phyloP scores from a whole-genome alignment of 2,888 invertebrate genomes.

The Lasioglossum villosulum region DNA sequence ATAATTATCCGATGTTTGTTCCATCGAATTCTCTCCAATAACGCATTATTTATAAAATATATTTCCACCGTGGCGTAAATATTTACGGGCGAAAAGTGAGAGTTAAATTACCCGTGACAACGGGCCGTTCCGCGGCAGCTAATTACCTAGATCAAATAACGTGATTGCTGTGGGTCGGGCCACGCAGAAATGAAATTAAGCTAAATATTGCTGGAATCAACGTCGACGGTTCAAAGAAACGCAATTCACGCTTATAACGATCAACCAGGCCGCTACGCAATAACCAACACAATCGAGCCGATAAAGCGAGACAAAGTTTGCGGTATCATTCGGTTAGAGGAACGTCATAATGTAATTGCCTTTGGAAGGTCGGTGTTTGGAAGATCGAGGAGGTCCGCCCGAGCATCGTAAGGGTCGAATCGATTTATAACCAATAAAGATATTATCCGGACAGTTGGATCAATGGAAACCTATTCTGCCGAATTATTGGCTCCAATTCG shows the following conservation, averaged over 20 bases:
- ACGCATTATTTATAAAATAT: neutral
- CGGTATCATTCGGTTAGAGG: neutral
- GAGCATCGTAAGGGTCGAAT: neutral
- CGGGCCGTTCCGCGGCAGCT: neutral
- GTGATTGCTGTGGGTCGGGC: neutral
- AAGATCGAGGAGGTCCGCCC: neutral
- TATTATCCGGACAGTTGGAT: slow-evolving; percentile 34
- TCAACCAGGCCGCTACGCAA: neutral
- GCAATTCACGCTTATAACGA: neutral
- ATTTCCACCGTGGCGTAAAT: neutral
- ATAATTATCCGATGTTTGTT: neutral
- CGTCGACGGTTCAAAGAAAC: slow-evolving; percentile 19
- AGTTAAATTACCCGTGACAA: slow-evolving; percentile 1
- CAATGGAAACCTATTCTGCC: neutral
- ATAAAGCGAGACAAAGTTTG: slow-evolving; percentile 19
- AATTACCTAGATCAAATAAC: slow-evolving; percentile 36
- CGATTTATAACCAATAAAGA: slow-evolving; percentile 43
- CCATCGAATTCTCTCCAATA: neutral
- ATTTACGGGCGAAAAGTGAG: neutral
- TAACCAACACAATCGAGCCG: slow-evolving; percentile 1
- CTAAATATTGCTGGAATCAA: slow-evolving; percentile 5
- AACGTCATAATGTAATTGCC: slow-evolving; percentile 29
- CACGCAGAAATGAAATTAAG: slow-evolving; percentile 31
- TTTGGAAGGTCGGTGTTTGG: neutral
- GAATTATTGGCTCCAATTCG: neutral